Conservation (phyloP, 2,797 vertebrate genomes). For the Acanthornis magna region DNA sequence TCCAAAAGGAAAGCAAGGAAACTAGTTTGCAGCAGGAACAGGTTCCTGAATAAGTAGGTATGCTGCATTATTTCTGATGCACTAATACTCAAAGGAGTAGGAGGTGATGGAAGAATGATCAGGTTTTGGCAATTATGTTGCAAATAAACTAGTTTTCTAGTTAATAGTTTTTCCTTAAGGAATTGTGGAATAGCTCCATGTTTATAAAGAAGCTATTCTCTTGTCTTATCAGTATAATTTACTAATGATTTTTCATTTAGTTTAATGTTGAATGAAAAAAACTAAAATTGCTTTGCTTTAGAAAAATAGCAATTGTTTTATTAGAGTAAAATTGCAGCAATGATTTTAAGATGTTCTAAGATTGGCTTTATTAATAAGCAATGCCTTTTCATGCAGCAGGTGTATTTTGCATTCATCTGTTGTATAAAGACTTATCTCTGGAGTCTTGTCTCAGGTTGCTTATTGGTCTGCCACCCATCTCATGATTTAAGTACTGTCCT, state of each 20-base stretch:
- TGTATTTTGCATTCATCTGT: conserved; percentile 11
- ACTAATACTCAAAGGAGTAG: neutral
- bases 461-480: neutral
- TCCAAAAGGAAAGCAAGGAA: neutral
- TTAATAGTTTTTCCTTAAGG: neutral
- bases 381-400: neutral
- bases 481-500: neutral
- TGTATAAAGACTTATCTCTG: neutral
- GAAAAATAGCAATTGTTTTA: neutral
- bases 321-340: neutral
- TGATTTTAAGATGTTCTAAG: conserved; percentile 9
- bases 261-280: neutral
- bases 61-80: neutral
- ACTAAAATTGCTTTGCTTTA: neutral
- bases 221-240: neutral
- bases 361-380: conserved; percentile 16
- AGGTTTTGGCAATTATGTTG: neutral
- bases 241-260: conserved; percentile 17
- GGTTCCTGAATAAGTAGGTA: neutral
- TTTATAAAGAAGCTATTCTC: neutral
- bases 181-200: neutral
- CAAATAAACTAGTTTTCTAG: neutral
- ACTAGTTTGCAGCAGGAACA: neutral
- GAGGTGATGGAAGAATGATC: neutral
- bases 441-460: neutral